Evolutionary conservation across 1,140 invertebrate species (phyloP).

Genomic region (Drosophila sp.): DNA sequence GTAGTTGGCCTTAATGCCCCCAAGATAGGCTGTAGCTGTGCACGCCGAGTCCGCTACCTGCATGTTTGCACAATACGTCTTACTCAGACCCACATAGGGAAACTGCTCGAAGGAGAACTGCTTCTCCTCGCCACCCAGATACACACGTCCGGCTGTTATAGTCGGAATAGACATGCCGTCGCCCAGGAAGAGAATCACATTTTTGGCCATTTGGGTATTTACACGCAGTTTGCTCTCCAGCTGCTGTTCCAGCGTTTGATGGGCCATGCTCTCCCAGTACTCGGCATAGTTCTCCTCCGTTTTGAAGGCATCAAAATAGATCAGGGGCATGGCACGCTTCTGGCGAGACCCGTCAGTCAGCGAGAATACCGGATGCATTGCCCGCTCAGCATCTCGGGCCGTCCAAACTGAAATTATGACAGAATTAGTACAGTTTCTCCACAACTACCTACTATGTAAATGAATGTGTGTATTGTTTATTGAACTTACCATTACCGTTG

Average conservation of each 20-base stretch:
- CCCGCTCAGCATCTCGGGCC: conserved; percentile 50
- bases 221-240: conserved; percentile 70
- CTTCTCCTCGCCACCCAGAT: conserved; percentile 87
- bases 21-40: conserved; percentile 89
- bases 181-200: conserved; percentile 89
- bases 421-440: conserved; percentile 45
- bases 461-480: not conserved
- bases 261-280: conserved; percentile 74
- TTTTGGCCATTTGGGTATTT: conserved; percentile 86
- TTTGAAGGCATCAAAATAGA: conserved; percentile 55
- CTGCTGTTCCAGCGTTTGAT: conserved; percentile 69
- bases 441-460: not conserved
- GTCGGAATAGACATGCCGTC: conserved; percentile 90
- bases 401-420: conserved; percentile 23
- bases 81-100: conserved; percentile 73
- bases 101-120: conserved; percentile 87
- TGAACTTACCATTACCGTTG: conserved; percentile 37
- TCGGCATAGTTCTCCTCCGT: conserved; percentile 70
- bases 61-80: conserved; percentile 89
- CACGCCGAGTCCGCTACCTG: conserved; percentile 88
- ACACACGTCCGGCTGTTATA: conserved; percentile 87
- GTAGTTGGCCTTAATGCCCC: conserved; percentile 92
- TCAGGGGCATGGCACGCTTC: conserved; percentile 73
- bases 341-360: conserved; percentile 9
- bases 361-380: conserved; percentile 68